Evolutionary conservation across 2,797 vertebrate genomes (phyloP).

Genomic region (Typhlichthys eigenmanni): DNA sequence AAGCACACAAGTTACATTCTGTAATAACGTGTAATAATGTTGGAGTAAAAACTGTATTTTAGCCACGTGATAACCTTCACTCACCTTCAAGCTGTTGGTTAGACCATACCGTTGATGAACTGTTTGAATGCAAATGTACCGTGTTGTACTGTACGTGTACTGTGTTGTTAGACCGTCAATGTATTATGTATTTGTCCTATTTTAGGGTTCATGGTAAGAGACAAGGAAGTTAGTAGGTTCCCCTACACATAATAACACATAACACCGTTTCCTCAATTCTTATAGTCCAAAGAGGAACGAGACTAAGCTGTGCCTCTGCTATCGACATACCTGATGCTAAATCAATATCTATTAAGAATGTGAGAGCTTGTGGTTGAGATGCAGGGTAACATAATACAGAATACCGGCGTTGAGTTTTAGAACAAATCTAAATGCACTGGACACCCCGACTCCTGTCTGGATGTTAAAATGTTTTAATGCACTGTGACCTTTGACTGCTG

Average conservation of each 20-base stretch:
- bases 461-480: slow-evolving; percentile 49
- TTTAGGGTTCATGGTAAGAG: slow-evolving; percentile 5
- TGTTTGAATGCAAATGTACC: slow-evolving; percentile 26
- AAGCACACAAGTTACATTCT: slow-evolving; percentile 2
- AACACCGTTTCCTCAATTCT: slow-evolving; percentile 13
- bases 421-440: slow-evolving; percentile 59
- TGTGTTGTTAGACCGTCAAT: slow-evolving; percentile 42
- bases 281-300: slow-evolving; percentile 13
- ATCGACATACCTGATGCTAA: slow-evolving; percentile 22
- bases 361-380: slow-evolving; percentile 32
- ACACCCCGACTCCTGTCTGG: slow-evolving; percentile 38
- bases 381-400: slow-evolving; percentile 4
- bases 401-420: slow-evolving; percentile 28
- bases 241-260: slow-evolving; percentile 11
- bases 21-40: slow-evolving; percentile 1
- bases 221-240: slow-evolving; percentile 18
- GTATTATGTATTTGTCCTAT: slow-evolving; percentile 5
- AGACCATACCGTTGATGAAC: slow-evolving; percentile 36
- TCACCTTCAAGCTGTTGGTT: slow-evolving; percentile 41
- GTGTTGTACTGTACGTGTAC: slow-evolving; percentile 39
- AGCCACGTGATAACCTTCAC: slow-evolving; percentile 39
- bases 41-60: slow-evolving; percentile 32
- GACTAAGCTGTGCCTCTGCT: slow-evolving; percentile 29
- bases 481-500: slow-evolving; percentile 42
- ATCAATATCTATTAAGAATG: slow-evolving; percentile 57